phyloP scores from a whole-genome alignment of 2,797 vertebrate genomes.

The Ispidina picta region DNA sequence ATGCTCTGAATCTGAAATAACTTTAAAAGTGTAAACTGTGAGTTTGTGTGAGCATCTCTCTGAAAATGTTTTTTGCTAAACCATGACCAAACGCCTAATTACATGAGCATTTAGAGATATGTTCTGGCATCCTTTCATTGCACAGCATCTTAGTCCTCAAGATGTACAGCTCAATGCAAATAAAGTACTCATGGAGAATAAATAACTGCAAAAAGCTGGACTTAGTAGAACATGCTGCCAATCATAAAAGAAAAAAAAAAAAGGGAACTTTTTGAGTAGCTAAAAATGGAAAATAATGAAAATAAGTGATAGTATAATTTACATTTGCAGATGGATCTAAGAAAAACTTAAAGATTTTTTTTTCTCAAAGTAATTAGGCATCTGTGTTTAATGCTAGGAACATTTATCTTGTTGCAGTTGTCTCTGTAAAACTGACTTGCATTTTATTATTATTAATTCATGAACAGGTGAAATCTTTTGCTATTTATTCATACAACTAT shows the following conservation, averaged over 20 bases:
- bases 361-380: background rate
- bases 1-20: background rate
- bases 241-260: background rate
- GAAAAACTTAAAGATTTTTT: background rate
- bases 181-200: background rate
- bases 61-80: background rate
- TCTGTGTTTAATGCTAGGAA: background rate
- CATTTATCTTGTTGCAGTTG: background rate
- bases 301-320: background rate
- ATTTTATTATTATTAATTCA: slow-evolving; percentile 5
- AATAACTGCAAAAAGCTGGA: background rate
- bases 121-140: background rate
- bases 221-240: background rate
- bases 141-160: background rate
- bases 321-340: background rate
- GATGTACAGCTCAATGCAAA: background rate
- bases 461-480: background rate
- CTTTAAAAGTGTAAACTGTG: background rate
- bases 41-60: background rate
- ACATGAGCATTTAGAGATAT: background rate
- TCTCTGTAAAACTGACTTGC: background rate
- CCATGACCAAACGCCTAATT: background rate
- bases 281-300: background rate
- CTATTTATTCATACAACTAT: background rate
- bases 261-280: background rate